Conservation (phyloP, 2,113 vertebrate species). For the Callipepla squamata region DNA sequence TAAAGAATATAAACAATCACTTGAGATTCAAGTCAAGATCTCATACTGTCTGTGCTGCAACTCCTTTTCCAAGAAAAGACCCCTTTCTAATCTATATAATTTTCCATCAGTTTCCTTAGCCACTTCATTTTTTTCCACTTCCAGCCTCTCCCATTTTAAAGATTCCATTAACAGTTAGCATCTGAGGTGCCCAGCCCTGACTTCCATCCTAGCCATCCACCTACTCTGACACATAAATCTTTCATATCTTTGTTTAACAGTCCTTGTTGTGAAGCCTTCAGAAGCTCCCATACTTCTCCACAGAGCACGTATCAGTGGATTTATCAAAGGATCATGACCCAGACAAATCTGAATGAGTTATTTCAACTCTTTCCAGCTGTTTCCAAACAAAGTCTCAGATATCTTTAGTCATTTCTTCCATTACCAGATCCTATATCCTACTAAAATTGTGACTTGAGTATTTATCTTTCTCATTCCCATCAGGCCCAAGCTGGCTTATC, state of each 20-base stretch:
- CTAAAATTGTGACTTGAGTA: not conserved
- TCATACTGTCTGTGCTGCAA: not conserved
- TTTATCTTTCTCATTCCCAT: not conserved
- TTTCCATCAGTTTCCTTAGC: not conserved
- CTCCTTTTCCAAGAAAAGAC: not conserved
- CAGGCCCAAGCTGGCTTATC: not conserved
- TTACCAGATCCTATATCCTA: not conserved
- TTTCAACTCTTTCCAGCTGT: not conserved
- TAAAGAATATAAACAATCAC: not conserved
- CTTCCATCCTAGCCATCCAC: not conserved
- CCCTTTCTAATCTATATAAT: not conserved
- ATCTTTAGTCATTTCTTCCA: not conserved
- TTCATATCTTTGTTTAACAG: not conserved
- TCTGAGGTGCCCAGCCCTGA: not conserved
- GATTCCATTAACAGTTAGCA: fast-evolving
- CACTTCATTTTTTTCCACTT: not conserved
- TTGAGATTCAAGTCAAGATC: not conserved
- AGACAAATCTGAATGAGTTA: not conserved
- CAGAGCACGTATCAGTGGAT: not conserved
- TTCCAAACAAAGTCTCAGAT: not conserved
- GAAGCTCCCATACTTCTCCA: not conserved
- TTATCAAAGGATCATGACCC: not conserved
- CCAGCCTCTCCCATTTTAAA: not conserved
- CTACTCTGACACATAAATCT: not conserved
- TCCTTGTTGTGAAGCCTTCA: not conserved